Evolutionary conservation across 2,113 vertebrate species (phyloP).

Genomic region (Grallaria varia): DNA sequence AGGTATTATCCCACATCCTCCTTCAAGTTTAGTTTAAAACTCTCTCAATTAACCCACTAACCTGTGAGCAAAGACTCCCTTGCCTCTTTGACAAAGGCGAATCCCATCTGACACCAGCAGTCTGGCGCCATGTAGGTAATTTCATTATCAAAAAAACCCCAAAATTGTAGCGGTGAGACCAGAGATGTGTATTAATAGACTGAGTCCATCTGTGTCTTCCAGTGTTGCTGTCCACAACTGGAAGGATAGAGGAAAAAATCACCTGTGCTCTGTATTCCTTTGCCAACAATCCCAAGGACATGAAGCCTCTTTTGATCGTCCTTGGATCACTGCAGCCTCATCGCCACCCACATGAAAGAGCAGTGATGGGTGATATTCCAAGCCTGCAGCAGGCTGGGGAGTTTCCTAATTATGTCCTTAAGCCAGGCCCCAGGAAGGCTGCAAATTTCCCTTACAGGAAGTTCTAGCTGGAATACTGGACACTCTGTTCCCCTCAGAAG

Average conservation of each 20-base stretch:
- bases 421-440: background rate
- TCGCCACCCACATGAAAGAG: background rate
- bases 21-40: background rate
- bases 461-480: background rate
- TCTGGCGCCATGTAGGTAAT: background rate
- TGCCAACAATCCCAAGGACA: background rate
- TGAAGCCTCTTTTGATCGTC: background rate
- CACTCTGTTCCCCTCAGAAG: background rate
- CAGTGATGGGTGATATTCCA: background rate
- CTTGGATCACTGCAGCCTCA: background rate
- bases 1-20: background rate
- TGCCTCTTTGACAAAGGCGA: background rate
- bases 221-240: background rate
- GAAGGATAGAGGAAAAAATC: background rate
- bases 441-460: background rate
- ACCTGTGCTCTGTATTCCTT: background rate
- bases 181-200: too few relatives aligned
- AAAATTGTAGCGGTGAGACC: background rate
- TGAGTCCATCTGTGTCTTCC: background rate
- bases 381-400: background rate
- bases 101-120: background rate
- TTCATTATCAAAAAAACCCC: background rate
- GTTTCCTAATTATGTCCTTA: background rate
- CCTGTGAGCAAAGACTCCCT: background rate
- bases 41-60: background rate